phyloP scores from a whole-genome alignment of 2,888 invertebrate genomes.

The Heliconius hortense region DNA sequence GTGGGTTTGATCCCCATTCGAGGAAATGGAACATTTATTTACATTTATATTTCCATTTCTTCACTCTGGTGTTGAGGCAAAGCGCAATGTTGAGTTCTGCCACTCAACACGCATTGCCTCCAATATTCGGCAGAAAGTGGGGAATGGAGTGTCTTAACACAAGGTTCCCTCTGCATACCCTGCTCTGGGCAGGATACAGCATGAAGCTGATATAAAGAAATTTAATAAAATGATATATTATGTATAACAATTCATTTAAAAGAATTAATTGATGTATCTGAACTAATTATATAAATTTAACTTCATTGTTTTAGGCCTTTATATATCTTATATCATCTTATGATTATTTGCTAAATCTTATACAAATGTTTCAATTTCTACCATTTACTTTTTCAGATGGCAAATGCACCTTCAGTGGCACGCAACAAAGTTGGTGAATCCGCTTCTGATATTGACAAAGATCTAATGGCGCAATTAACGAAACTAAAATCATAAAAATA shows the following conservation, averaged over 20 bases:
- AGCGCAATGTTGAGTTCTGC: no score
- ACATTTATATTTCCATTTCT: no score
- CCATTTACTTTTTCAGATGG: conserved; percentile 75
- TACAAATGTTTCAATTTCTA: background rate
- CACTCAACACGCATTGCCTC: no score
- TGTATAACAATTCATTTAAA: no score
- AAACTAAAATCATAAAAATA: conserved; percentile 75
- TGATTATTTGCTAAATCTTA: background rate
- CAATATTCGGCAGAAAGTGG: no score
- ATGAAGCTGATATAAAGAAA: background rate
- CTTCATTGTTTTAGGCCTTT: background rate
- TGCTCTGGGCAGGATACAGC: no score
- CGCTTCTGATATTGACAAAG: conserved; percentile 84
- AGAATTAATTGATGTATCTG: no score
- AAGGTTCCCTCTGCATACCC: no score
- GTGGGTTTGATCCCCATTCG: no score
- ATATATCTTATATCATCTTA: background rate
- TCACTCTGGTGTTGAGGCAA: no score
- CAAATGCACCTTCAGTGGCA: conserved; percentile 84
- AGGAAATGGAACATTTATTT: no score
- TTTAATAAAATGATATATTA: background rate
- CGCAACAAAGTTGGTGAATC: conserved; percentile 81
- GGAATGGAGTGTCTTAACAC: no score
- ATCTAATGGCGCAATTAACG: conserved; percentile 87
- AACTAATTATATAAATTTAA: background rate